phyloP scores from a whole-genome alignment of 2,113 vertebrate species.

The Hemiprocne comata region DNA sequence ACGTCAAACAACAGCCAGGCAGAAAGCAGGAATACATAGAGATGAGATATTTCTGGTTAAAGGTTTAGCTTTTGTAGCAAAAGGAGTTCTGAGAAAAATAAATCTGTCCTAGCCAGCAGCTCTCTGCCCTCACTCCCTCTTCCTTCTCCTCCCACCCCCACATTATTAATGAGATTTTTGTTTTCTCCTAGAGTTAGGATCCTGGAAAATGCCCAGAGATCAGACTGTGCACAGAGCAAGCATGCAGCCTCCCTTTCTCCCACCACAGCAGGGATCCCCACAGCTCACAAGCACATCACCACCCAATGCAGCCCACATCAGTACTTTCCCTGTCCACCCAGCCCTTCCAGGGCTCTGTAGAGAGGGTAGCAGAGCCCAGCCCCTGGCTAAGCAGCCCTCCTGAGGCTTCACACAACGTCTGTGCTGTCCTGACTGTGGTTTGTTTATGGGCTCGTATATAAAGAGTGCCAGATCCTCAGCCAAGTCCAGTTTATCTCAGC shows the following conservation, averaged over 20 bases:
- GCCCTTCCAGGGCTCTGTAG: not conserved
- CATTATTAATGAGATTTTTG: not conserved
- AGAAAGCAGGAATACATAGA: not conserved
- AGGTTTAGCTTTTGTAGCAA: not conserved
- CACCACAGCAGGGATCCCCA: not conserved
- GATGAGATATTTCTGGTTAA: not conserved
- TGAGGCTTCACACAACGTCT: not conserved
- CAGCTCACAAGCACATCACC: not conserved
- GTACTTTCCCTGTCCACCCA: not conserved
- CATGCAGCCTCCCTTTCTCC: not conserved
- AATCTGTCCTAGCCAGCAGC: rapidly evolving
- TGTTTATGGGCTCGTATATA: not conserved
- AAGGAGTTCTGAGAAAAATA: not conserved
- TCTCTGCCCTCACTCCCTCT: not conserved
- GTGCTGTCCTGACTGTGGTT: not conserved
- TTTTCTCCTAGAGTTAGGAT: not conserved
- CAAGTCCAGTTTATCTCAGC: slow-evolving; percentile 47
- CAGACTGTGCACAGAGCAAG: not conserved
- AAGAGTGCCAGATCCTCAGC: slow-evolving; percentile 28
- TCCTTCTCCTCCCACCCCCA: not conserved
- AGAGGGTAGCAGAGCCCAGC: not conserved
- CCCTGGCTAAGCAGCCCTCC: not conserved
- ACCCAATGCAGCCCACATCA: not conserved
- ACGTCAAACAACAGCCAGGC: not conserved
- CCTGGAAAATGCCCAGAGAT: not conserved